Evolutionary conservation across 2,797 vertebrate species (phyloP).

Genomic region (Micrastur ruficollis): DNA sequence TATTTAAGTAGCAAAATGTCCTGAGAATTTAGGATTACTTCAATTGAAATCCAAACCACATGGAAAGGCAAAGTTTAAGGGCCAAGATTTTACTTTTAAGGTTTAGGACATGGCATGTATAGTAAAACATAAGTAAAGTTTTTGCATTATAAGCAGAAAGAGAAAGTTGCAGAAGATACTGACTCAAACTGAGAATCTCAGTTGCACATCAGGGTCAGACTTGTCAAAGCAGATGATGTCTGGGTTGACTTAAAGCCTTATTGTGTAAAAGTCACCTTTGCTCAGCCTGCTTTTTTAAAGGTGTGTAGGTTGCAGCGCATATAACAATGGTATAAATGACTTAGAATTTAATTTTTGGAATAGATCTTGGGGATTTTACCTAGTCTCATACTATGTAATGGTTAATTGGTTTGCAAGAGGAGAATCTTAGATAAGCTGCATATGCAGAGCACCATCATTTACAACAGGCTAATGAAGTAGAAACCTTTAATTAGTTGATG

Average conservation of each 20-base stretch:
- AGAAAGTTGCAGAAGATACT: background rate
- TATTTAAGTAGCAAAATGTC: background rate
- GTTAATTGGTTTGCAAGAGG: background rate
- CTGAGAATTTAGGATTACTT: background rate
- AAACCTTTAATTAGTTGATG: background rate
- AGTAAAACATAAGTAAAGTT: background rate
- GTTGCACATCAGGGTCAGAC: background rate
- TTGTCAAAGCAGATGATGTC: background rate
- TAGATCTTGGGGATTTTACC: background rate
- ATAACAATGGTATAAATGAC: background rate
- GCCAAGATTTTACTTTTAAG: background rate
- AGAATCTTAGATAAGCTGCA: background rate
- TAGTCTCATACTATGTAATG: rapidly evolving
- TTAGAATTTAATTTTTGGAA: background rate
- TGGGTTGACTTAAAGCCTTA: background rate
- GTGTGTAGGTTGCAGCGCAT: rapidly evolving
- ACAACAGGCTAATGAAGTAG: background rate
- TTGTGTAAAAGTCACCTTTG: background rate
- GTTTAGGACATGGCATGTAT: rapidly evolving
- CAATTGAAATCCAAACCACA: background rate
- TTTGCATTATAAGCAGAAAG: background rate
- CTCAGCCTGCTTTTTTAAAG: background rate
- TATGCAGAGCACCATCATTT: rapidly evolving
- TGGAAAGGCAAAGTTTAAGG: background rate
- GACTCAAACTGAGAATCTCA: background rate